Evolutionary conservation across 2,113 vertebrate genomes (phyloP).

Genomic region (Onychorhynchus coronatus): DNA sequence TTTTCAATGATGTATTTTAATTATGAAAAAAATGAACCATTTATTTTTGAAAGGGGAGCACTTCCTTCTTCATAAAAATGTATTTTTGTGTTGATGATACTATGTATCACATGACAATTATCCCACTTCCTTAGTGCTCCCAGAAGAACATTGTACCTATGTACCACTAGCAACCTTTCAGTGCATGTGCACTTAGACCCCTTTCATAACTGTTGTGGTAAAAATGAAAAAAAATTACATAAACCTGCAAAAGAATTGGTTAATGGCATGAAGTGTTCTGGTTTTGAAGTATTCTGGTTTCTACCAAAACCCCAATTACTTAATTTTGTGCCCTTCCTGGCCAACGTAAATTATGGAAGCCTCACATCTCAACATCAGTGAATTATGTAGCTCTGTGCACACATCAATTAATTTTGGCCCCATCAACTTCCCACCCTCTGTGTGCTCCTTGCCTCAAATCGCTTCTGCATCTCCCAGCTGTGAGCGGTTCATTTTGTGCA

Average conservation of each 20-base stretch:
- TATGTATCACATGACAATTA: background rate
- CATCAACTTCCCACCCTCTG: conserved; percentile 45
- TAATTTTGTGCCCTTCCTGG: conserved; percentile 36
- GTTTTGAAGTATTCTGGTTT: conserved; percentile 23
- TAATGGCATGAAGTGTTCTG: background rate
- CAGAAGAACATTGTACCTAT: background rate
- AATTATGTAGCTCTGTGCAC: background rate
- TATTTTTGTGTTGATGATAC: background rate
- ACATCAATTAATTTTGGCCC: conserved; percentile 62
- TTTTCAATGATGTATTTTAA: background rate
- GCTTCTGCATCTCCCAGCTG: conserved; percentile 33
- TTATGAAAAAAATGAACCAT: background rate
- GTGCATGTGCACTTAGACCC: background rate
- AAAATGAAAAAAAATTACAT: background rate
- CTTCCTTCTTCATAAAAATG: background rate
- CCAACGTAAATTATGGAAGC: conserved; percentile 17
- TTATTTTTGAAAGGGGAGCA: background rate
- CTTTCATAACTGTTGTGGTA: background rate
- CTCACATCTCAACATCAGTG: conserved; percentile 6
- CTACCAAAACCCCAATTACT: conserved; percentile 44
- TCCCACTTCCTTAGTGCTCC: background rate
- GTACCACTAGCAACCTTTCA: background rate
- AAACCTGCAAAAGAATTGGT: conserved; percentile 22
- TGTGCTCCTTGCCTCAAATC: conserved; percentile 1
- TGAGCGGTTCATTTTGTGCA: conserved; percentile 2